Conservation (phyloP, 2,113 vertebrate species). For the Myrmecobius fasciatus region DNA sequence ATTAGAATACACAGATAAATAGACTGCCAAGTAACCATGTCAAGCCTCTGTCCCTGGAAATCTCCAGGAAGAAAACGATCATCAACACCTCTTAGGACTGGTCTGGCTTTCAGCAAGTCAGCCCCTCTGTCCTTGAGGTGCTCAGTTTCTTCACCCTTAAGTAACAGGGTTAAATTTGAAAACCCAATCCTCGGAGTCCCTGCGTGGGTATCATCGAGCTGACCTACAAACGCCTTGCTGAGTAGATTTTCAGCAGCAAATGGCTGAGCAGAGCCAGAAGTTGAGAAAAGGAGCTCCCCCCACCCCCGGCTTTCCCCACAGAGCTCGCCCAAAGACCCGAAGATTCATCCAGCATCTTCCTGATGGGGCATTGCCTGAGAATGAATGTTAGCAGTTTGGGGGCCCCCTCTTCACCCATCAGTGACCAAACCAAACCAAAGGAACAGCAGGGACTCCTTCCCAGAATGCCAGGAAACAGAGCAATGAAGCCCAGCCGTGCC, state of each 20-base stretch:
- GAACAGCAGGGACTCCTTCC: neutral
- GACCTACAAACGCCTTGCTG: neutral
- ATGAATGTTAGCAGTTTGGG: neutral
- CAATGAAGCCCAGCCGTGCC: neutral
- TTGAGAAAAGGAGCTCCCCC: neutral
- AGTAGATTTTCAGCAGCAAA: neutral
- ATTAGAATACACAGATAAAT: neutral
- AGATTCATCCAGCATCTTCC: neutral
- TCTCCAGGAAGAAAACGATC: neutral
- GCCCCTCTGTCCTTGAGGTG: neutral
- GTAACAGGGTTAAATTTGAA: neutral
- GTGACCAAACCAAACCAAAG: neutral
- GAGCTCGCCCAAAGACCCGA: neutral
- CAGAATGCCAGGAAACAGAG: neutral
- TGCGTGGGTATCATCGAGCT: neutral
- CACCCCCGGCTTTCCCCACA: neutral
- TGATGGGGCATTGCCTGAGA: neutral
- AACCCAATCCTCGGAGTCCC: no score
- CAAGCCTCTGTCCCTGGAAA: neutral
- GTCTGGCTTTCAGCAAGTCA: neutral
- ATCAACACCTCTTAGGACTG: neutral
- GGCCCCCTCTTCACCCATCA: neutral
- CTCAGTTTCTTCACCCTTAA: neutral
- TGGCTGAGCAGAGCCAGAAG: neutral
- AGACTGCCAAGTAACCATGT: neutral